Base-by-base conservation (phyloP, 2,113 vertebrate genomes). In the Oncorhynchus nerka region DNA sequence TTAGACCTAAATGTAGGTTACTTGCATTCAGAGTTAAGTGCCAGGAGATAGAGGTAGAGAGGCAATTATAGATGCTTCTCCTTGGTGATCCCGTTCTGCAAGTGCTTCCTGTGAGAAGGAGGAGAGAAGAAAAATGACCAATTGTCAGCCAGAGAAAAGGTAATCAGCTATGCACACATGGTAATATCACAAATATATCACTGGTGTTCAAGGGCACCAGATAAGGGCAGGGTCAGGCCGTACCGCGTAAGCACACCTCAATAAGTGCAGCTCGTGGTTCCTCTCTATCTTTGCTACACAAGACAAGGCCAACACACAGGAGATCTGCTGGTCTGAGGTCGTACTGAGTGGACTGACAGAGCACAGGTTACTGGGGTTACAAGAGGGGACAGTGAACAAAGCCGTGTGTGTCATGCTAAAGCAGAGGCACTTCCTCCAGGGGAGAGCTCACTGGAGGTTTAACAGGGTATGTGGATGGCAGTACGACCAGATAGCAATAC, bases 31-130 rank as follows among this genome's bases (percentile, higher is more conserved):
- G 30, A 72, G 75, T 71, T 77, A 67, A 4, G 57, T 77, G 81
- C 91, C 92, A 88, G 87, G 75, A 81, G 92, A 89, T 83, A 90
- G 92, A 71, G 75, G 72, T 30, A 32, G 80, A 32, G 80, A 85
- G 75, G 80, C 77, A 64, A 68, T 88, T 92, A 97, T 80, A 94
- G 88, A 90, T 93, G 88, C 85, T 97, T 97, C 88, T 96, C 93
- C 68, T 97, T 97, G 5, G 93, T 75, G 30, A 95, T 87, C 7
- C 97, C 97, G 0, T 97, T 98, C 92, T 81, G 94, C 86, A 93
- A 89, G 26, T 90, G 94, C 78, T 94, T 85, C 88, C 92, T 93
- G 79, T 8, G 64, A 67, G 9, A 49, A 76, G 76, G 51, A 11
- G 66, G 62, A 66, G 61, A 34, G 67, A 39, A 65, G 26, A 5